Percentiles rank a stretch among this genome's conserved stretches.
Conservation (phyloP, 2,888 invertebrate species). For the Acrocera orbiculus region DNA sequence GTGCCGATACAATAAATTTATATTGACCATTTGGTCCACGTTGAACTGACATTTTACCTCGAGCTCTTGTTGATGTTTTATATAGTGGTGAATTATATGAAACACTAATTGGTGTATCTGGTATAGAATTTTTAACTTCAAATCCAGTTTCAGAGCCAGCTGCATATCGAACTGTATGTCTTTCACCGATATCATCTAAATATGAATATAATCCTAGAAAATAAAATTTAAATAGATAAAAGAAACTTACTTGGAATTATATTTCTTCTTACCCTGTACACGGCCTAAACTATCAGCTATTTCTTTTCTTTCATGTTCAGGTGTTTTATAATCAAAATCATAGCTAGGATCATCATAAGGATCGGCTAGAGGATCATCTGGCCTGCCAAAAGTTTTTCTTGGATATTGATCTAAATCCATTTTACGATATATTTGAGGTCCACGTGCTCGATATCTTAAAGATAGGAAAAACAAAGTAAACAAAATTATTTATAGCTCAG, state of each 20-base stretch:
- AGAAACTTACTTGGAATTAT: too few relatives aligned
- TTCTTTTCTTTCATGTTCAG: slow-evolving; percentile 50
- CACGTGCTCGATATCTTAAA: slow-evolving; percentile 54
- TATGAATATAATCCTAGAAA: slow-evolving; percentile 46
- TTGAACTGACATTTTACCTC: slow-evolving; percentile 55
- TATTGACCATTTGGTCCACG: slow-evolving; percentile 56
- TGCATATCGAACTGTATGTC: slow-evolving; percentile 56
- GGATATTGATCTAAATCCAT: slow-evolving; percentile 52
- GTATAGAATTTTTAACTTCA: slow-evolving; percentile 54
- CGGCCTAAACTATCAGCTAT: slow-evolving; percentile 42
- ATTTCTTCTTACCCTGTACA: slow-evolving; percentile 34
- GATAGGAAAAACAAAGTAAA: slow-evolving; percentile 3
- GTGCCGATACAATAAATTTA: slow-evolving; percentile 57
- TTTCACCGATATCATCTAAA: slow-evolving; percentile 56
- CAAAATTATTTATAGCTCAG: too few relatives aligned
- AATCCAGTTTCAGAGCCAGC: slow-evolving; percentile 61
- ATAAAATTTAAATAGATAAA: not conserved
- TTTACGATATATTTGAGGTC: slow-evolving; percentile 54
- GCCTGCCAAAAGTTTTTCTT: slow-evolving; percentile 44
- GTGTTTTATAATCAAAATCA: slow-evolving; percentile 47
- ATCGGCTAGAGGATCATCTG: slow-evolving; percentile 55
- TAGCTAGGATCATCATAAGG: slow-evolving; percentile 64
- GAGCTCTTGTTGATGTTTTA: slow-evolving; percentile 41
- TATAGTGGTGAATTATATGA: slow-evolving; percentile 46
- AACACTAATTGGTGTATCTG: slow-evolving; percentile 41